Evolutionary conservation across 2,888 invertebrate species (phyloP).

Genomic region (Plebejus argus): DNA sequence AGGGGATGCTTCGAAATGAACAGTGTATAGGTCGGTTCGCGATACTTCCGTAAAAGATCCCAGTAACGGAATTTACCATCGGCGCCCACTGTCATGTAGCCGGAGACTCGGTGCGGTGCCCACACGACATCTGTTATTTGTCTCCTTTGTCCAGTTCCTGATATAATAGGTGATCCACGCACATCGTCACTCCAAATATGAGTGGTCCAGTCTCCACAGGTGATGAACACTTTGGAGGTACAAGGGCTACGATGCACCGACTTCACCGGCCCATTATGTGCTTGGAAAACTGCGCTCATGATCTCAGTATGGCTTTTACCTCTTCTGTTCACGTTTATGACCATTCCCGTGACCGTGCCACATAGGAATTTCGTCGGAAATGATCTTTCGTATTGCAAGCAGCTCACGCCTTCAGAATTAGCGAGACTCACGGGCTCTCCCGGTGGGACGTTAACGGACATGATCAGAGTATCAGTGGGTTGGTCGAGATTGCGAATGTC

Average conservation of each 20-base stretch:
- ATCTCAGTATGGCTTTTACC: slow-evolving; percentile 83
- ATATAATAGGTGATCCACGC: slow-evolving; percentile 65
- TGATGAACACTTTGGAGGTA: slow-evolving; percentile 84
- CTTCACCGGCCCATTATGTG: slow-evolving; percentile 79
- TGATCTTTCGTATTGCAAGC: slow-evolving; percentile 84
- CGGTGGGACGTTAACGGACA: slow-evolving; percentile 76
- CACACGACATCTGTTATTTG: slow-evolving; percentile 56
- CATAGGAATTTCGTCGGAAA: slow-evolving; percentile 81
- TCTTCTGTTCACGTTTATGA: slow-evolving; percentile 84
- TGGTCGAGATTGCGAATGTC: slow-evolving; percentile 82
- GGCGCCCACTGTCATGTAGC: slow-evolving; percentile 54
- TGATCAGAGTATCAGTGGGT: slow-evolving; percentile 79
- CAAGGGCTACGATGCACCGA: slow-evolving; percentile 83
- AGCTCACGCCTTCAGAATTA: slow-evolving; percentile 80
- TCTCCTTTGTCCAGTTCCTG: slow-evolving; percentile 50
- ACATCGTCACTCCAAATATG: slow-evolving; percentile 85
- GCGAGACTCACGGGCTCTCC: slow-evolving; percentile 68
- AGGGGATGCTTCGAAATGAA: slow-evolving; percentile 79
- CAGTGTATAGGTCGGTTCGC: slow-evolving; percentile 83
- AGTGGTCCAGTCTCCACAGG: slow-evolving; percentile 84
- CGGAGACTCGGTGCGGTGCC: slow-evolving; percentile 62
- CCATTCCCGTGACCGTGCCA: slow-evolving; percentile 60
- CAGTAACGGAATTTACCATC: slow-evolving; percentile 88
- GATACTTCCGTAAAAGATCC: slow-evolving; percentile 88
- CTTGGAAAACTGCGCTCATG: slow-evolving; percentile 80